Percentiles rank a stretch among this genome's conserved stretches.
phyloP scores from a whole-genome alignment of 2,797 vertebrate species.

The Alauda arvensis region DNA sequence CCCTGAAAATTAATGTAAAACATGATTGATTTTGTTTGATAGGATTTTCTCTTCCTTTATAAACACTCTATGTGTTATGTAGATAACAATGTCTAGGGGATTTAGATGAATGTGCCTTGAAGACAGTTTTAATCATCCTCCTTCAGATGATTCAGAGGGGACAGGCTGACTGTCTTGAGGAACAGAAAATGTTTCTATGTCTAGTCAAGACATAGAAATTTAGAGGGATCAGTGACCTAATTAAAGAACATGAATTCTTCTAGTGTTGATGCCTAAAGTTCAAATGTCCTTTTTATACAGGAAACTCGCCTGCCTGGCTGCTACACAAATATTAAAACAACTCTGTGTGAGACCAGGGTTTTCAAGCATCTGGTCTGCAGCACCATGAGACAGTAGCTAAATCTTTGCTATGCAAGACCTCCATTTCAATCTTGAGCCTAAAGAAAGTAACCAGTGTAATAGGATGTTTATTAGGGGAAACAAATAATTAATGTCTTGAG shows the following conservation, averaged over 20 bases:
- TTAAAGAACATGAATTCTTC: slow-evolving; percentile 49
- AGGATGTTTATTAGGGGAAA: slow-evolving; percentile 38
- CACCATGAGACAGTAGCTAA: slow-evolving; percentile 26
- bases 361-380: slow-evolving; percentile 45
- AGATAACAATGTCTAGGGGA: background rate
- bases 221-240: slow-evolving; percentile 36
- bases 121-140: slow-evolving; percentile 1
- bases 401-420: slow-evolving; percentile 37
- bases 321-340: slow-evolving; percentile 51
- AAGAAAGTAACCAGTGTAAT: slow-evolving; percentile 23
- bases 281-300: slow-evolving; percentile 46
- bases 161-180: slow-evolving; percentile 53
- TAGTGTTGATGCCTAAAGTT: slow-evolving; percentile 34
- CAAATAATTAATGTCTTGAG: slow-evolving; percentile 38
- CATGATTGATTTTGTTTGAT: background rate
- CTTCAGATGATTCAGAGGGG: background rate
- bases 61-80: background rate
- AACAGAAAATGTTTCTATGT: slow-evolving; percentile 26
- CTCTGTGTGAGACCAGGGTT: slow-evolving; percentile 28
- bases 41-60: background rate
- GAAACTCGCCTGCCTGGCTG: slow-evolving; percentile 49
- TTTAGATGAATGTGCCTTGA: background rate
- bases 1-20: background rate
- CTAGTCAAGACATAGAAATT: slow-evolving; percentile 27
- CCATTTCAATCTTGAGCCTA: slow-evolving; percentile 36